phyloP scores from a whole-genome alignment of 2,113 vertebrate species.

The Atherinomorus stipes region DNA sequence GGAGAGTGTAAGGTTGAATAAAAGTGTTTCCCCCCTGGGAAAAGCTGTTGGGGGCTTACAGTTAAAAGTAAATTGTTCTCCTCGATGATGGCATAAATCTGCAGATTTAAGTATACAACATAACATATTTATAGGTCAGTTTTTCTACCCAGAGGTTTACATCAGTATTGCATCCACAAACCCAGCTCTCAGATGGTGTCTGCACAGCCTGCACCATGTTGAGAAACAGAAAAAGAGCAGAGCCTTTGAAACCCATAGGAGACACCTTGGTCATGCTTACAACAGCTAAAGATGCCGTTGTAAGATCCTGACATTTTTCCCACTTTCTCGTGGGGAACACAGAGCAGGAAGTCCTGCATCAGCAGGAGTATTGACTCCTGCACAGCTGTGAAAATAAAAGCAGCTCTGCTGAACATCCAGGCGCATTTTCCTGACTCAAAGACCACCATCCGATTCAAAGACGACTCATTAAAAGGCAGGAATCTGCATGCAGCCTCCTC shows the following conservation, averaged over 20 bases:
- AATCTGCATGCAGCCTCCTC: background rate
- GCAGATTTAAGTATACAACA: no score
- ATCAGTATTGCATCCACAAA: background rate
- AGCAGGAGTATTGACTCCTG: background rate
- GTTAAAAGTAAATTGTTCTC: no score
- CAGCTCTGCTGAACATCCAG: background rate
- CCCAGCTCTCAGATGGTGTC: background rate
- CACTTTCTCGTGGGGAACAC: no score
- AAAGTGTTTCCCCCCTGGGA: no score
- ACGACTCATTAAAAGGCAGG: background rate
- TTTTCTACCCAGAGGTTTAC: no score
- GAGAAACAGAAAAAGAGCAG: no score
- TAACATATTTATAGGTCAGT: no score
- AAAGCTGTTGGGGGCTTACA: no score
- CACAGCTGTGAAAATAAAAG: background rate
- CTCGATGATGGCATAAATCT: no score
- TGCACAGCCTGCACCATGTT: background rate
- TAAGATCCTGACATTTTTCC: no score
- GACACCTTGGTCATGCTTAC: background rate
- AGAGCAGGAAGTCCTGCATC: background rate
- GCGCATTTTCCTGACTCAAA: background rate
- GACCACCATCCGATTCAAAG: background rate
- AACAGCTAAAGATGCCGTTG: no score
- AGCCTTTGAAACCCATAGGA: background rate
- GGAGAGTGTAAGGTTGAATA: no score